Conservation (phyloP, 2,797 vertebrate species). For the Sternarchorhynchus goeldii region DNA sequence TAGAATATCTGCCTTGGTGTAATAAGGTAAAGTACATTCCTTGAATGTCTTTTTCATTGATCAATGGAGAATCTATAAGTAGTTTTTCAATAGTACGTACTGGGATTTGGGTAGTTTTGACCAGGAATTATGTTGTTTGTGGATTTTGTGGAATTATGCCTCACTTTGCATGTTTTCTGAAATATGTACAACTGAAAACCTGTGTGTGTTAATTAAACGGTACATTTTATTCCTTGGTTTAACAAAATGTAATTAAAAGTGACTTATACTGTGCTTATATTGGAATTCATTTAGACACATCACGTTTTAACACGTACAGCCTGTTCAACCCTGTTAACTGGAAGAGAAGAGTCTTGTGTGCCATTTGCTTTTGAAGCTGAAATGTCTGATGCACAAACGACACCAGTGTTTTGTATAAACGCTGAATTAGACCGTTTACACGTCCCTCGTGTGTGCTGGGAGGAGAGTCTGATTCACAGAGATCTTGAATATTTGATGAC, state of each 20-base stretch:
- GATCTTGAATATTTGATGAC: conserved; percentile 35
- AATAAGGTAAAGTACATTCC: conserved; percentile 48
- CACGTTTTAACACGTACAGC: background rate
- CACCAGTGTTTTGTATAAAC: conserved; percentile 31
- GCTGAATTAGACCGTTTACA: conserved; percentile 18
- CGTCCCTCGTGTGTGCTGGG: conserved; percentile 6
- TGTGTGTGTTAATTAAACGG: background rate
- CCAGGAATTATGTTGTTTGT: conserved; percentile 33
- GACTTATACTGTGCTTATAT: too few species aligned
- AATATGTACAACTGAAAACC: background rate
- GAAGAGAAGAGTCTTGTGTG: background rate
- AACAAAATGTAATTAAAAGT: background rate
- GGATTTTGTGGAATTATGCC: background rate
- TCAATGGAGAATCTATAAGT: conserved; percentile 42
- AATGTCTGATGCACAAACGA: conserved; percentile 10
- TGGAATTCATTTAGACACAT: background rate
- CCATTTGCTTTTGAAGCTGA: conserved; percentile 6
- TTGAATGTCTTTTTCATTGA: conserved; percentile 46
- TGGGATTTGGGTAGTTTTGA: too few species aligned
- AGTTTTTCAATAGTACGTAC: conserved; percentile 32
- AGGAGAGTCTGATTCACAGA: background rate
- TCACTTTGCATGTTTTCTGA: background rate
- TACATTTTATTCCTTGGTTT: background rate
- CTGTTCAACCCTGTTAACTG: conserved; percentile 14
- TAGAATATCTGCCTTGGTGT: conserved; percentile 50